Evolutionary conservation across 1,140 invertebrate genomes (phyloP), one percentile per base, ranked within the genome.

Genomic region (Tetragonula clypearis): DNA sequence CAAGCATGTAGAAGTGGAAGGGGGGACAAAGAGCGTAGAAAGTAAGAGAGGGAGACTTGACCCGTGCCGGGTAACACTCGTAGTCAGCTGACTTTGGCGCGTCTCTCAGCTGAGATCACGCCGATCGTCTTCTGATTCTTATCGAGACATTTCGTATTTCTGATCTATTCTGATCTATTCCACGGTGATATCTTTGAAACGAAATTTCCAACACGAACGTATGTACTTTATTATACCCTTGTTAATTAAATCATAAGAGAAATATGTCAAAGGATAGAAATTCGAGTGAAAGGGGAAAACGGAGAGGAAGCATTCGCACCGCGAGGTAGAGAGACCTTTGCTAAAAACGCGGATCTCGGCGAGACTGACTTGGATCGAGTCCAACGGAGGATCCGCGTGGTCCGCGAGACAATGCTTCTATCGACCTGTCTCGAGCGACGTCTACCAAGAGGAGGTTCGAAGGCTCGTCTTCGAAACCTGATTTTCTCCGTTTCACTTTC

Each of bases 31-130:
- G 41, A 41, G 68, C 53, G 68, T 66, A 60, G 58, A 60, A 82
- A 65, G 68, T 58, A 15, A 79, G 79, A 84, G 86, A 77, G 72
- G 76, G 84, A 90, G 60, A n/a, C 80, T 90, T 91, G 90, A 92
- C 91, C 90, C 86, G 87, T 82, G 85, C 75, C 73, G 65, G 73
- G 78, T 60, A 82, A 90, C 90, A 89, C 88, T 92, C 79, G 72
- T 78, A 88, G 89, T 93, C 93, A 94, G 92, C 92, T 93, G 93
- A 93, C 91, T 93, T 82, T 75, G 85, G 79, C 82, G 8, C 84
- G 90, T 82, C 87, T 91, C 88, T 91, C 92, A 93, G 90, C 91
- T 92, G 91, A 92, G 84, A 82, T 23, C 30, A 17, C 62, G 65
- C 72, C 66, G 23, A 30, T 66, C 15, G 65, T 26, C 69, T 66